These are phyloP conservation scores for Lycocerus yunnanus DNA, from an alignment of 2,888 invertebrate species.

Conservation along the genomic window DNA sequence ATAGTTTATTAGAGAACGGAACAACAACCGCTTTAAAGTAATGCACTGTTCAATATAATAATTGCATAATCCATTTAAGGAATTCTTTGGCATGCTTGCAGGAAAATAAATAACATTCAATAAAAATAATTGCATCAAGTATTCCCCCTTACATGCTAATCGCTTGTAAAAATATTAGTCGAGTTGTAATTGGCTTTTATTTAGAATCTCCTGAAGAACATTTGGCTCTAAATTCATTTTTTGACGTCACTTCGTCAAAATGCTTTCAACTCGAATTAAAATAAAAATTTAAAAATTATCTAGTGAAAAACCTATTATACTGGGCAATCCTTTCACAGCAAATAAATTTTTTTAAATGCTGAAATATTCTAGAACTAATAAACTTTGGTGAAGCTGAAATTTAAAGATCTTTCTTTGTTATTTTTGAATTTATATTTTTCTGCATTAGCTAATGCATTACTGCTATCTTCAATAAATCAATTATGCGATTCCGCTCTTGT, in stretches of 20 bases:
- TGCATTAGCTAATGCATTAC: not conserved
- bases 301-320: too few species aligned
- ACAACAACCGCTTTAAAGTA: not conserved
- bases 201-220: slow-evolving; percentile 22
- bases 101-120: slow-evolving; percentile 37
- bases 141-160: slow-evolving; percentile 38
- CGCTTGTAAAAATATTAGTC: slow-evolving; percentile 40
- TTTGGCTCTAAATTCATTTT: slow-evolving; percentile 29
- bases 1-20: not conserved
- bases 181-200: slow-evolving; percentile 37
- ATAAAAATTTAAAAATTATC: not conserved
- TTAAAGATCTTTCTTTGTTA: too few species aligned
- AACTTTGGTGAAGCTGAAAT: too few species aligned
- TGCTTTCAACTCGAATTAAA: slow-evolving; percentile 14
- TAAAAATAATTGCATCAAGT: slow-evolving; percentile 38
- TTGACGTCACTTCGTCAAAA: slow-evolving; percentile 15
- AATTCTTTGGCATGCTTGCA: slow-evolving; percentile 34
- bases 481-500: not conserved
- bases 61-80: slow-evolving; percentile 35
- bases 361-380: too few species aligned
- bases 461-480: not conserved
- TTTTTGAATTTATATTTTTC: not conserved
- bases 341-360: too few species aligned
- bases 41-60: slow-evolving; percentile 7
- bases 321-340: too few species aligned